Evolutionary conservation across 2,113 vertebrate genomes (phyloP), one percentile per base, ranked within the genome.

Genomic region (Sinocyclocheilus rhinocerous): DNA sequence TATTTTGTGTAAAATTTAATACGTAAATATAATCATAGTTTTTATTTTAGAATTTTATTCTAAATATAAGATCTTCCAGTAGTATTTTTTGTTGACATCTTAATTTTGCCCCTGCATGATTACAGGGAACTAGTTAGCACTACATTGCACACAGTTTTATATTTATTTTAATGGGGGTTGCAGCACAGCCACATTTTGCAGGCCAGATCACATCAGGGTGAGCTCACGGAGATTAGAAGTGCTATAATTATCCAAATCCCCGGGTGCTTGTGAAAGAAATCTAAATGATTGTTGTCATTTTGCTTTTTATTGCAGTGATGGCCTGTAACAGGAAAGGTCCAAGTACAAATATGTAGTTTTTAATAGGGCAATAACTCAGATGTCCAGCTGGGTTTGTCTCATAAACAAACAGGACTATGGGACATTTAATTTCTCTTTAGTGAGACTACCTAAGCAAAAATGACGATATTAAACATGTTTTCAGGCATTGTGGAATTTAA

Each of bases 281-380:
- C 90, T 91, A 93, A 91, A 93, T 91, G 89, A 89, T 86, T 87
- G 90, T 90, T 93, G 91, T 92, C 89, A 91, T 92, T 93, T 92
- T 75, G 39, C 89, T 88, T 92, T 90, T 90, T 90, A 91, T 89
- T 88, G 87, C 55, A 88, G 85, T 55, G 65, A 86, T 55, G 76
- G 90, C 88, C 91, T 83, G 81, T 89, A 92, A 89, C 86, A 65
- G 87, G 65, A 67, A 52, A 15, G 70, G 90, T 91, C 90, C 87
- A 88, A 24, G 84, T 85, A 85, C 91, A 94, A 92, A 90, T 94
- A 88, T 87, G 80, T 92, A 91, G 85, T 87, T 90, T 87, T 93
- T 95, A 95, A 94, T 95, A 94, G 94, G 91, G 91, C 91, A 91
- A 89, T 96, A 94, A 95, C 95, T 96, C 92, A 93, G 87, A 91